Percentiles rank a stretch among this genome's conserved stretches.
These are phyloP conservation scores for Deilephila elpenor DNA, from an alignment of 2,888 invertebrate species.

Conservation along the genomic window DNA sequence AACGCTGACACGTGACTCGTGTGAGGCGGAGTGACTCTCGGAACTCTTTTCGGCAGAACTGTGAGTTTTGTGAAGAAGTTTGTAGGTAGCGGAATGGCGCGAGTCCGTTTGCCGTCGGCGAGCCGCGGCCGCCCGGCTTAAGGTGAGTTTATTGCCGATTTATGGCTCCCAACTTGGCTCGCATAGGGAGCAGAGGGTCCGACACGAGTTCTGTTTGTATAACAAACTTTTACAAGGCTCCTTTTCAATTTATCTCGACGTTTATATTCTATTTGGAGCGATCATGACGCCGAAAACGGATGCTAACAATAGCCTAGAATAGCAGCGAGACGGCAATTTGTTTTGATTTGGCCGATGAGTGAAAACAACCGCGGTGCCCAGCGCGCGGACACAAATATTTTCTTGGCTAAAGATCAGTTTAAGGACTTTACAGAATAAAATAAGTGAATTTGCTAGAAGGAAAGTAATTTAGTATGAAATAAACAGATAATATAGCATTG, in stretches of 20 bases:
- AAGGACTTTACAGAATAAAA: neutral
- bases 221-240: conserved; percentile 74
- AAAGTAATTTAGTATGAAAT: neutral
- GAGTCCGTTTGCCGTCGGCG: conserved; percentile 77
- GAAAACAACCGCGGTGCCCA: conserved; percentile 26
- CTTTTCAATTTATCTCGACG: conserved; percentile 52
- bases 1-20: conserved; percentile 83
- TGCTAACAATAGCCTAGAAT: conserved; percentile 56
- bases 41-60: conserved; percentile 70
- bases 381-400: conserved; percentile 23
- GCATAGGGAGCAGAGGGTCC: conserved; percentile 64
- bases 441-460: neutral
- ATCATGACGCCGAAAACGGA: conserved; percentile 44
- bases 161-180: conserved; percentile 71
- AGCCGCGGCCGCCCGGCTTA: conserved; percentile 76
- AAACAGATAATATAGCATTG: neutral
- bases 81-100: conserved; percentile 76
- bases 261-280: conserved; percentile 53
- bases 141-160: conserved; percentile 84
- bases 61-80: conserved; percentile 81
- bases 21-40: conserved; percentile 75
- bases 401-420: conserved; percentile 1
- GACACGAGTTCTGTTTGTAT: conserved; percentile 64
- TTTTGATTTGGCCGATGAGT: conserved; percentile 34
- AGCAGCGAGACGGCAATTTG: conserved; percentile 36